Evolutionary conservation across 2,888 invertebrate genomes (phyloP).

Genomic region (Spodoptera exigua): DNA sequence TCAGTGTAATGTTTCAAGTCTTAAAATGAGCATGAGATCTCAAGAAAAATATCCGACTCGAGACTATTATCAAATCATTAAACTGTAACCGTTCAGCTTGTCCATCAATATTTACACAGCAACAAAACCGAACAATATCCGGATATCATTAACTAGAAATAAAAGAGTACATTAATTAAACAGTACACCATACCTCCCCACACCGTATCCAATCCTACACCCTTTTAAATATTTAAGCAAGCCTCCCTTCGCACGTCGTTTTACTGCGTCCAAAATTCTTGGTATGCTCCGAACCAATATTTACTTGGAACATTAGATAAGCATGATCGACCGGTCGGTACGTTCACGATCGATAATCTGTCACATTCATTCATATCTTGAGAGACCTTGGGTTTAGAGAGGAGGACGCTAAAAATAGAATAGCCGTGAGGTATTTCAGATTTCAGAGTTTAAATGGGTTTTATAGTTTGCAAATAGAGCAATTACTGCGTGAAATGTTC

Average conservation of each 20-base stretch:
- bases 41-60: no score
- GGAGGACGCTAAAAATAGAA: slow-evolving; percentile 31
- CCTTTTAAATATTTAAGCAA: slow-evolving; percentile 58
- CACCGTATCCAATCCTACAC: slow-evolving; percentile 50
- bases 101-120: background rate
- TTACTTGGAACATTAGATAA: slow-evolving; percentile 71
- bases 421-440: slow-evolving; percentile 16
- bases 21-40: no score
- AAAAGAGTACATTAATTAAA: slow-evolving; percentile 43
- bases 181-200: slow-evolving; percentile 7
- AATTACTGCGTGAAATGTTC: slow-evolving; percentile 17
- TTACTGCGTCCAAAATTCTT: slow-evolving; percentile 60
- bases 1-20: no score
- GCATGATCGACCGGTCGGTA: slow-evolving; percentile 65
- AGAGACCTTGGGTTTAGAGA: slow-evolving; percentile 38
- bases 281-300: slow-evolving; percentile 78
- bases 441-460: slow-evolving; percentile 5
- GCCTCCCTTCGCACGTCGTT: slow-evolving; percentile 54
- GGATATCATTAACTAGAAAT: slow-evolving; percentile 29
- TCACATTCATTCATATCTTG: slow-evolving; percentile 44
- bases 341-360: slow-evolving; percentile 62
- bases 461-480: slow-evolving; percentile 6
- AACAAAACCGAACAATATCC: slow-evolving; percentile 22
- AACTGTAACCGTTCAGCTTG: no score
- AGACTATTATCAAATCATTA: no score